Base-by-base conservation (phyloP, 2,888 invertebrate species). In the Polietes domitor region DNA sequence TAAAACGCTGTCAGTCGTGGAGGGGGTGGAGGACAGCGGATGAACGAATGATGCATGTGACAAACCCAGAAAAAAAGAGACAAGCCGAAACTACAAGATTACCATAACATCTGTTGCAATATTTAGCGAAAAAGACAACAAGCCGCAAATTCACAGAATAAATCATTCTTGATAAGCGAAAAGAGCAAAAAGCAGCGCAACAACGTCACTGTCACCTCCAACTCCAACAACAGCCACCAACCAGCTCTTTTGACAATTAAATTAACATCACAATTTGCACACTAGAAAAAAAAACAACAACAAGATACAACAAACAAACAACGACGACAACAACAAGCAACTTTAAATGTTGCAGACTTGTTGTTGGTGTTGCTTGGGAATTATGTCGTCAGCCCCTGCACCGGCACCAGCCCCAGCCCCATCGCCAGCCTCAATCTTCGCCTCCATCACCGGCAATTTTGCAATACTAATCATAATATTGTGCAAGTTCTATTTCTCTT, bases 381-480 rank as follows among this genome's bases (percentile, higher is more conserved):
- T 78, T 73, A 81, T 84, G 84, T 81, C 84, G 78, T 84, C 53
- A 4, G 19, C 12, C 21, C 15, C 65, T 12, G 19, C 21, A 43
- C 19, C 24, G 24, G 19, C 15, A 43, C 24, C 24, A 21, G n/a
- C n/a, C n/a, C 9, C 53, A 4, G 19, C 12, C 21, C 15, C 65
- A 24, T 15, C 21, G 43, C 19, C 24, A 43, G 19, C 15, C 68
- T 43, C 24, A 21, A 24, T 21, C 43, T 68, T 15, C n/a, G 41
- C 24, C 5, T 43, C 12, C 55, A 55, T 37, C 17, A 17, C 19
- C 15, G 43, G 26, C 72, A 72, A 84, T 81, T 75, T 81, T 76
- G 81, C 73, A 84, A 84, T 84, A 78, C 19, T 80, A 84, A 81
- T 78, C 80, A 75, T 83, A 83, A 83, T 78, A 81, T 84, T 84